These are phyloP conservation scores for Drosophila testacea DNA, from an alignment of 2,888 invertebrate species.

Conservation along the genomic window DNA sequence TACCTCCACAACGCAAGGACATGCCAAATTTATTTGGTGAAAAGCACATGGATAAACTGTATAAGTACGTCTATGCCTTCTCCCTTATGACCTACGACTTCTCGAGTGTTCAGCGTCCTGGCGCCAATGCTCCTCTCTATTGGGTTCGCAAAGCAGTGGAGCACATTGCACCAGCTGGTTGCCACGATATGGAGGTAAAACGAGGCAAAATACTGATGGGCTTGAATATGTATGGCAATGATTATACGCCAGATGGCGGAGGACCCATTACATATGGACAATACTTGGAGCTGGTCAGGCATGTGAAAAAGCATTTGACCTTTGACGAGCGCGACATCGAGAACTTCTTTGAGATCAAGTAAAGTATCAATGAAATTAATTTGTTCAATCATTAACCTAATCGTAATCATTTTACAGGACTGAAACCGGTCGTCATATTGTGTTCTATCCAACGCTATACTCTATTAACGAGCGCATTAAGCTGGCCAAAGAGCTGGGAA, in stretches of 20 bases:
- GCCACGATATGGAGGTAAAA: constrained; percentile 85
- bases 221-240: constrained; percentile 97
- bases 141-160: constrained; percentile 93
- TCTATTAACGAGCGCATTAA: constrained; percentile 93
- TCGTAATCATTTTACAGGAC: constrained; percentile 86
- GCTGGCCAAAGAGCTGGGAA: constrained; percentile 91
- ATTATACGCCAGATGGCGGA: constrained; percentile 93
- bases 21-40: constrained; percentile 89
- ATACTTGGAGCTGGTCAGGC: constrained; percentile 91
- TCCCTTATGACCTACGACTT: constrained; percentile 99
- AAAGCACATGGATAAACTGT: constrained; percentile 91
- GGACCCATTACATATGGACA: constrained; percentile 92
- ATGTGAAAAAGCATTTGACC: constrained; percentile 90
- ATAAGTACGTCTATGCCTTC: constrained; percentile 92
- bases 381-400: not conserved
- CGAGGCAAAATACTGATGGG: constrained; percentile 94
- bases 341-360: constrained; percentile 95
- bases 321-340: constrained; percentile 93
- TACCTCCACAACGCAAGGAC: constrained; percentile 89
- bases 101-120: constrained; percentile 92
- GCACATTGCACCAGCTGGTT: constrained; percentile 88
- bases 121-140: constrained; percentile 94
- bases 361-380: constrained; percentile 83
- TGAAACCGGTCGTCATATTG: constrained; percentile 89
- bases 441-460: constrained; percentile 95